Conservation (phyloP, 2,797 vertebrate genomes). For the Gastrophryne carolinensis region DNA sequence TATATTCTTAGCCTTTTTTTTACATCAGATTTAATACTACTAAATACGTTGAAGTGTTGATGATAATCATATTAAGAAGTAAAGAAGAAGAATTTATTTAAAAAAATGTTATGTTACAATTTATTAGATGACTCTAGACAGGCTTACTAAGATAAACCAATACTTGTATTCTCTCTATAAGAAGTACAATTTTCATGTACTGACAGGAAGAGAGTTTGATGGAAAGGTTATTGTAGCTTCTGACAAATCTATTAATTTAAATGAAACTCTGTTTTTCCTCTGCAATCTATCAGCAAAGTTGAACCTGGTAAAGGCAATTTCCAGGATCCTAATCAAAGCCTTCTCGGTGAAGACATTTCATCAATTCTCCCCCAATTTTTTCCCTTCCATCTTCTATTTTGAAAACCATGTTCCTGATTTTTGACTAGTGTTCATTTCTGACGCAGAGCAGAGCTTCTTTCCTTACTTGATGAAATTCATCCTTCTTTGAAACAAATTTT, state of each 20-base stretch:
- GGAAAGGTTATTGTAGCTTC: background rate
- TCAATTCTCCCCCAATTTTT: constrained; percentile 43
- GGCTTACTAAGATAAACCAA: no score
- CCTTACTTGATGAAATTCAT: background rate
- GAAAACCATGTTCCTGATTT: background rate
- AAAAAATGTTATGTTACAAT: no score
- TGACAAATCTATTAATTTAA: constrained; percentile 26
- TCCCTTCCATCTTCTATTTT: background rate
- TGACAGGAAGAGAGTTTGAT: constrained; percentile 28
- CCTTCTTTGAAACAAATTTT: no score
- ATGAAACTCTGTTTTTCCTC: constrained; percentile 45
- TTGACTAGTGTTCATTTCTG: constrained; percentile 24
- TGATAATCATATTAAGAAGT: no score
- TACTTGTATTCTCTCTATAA: background rate
- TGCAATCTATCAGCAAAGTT: constrained; percentile 19
- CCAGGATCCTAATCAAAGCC: constrained; percentile 29
- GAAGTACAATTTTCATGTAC: constrained; percentile 26
- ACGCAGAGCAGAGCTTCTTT: constrained; percentile 8
- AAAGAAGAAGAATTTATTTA: no score
- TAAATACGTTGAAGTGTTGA: no score
- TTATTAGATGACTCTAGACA: no score
- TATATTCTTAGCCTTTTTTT: no score
- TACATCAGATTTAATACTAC: no score
- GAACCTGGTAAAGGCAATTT: constrained; percentile 43
- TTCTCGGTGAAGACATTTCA: background rate